Evolutionary conservation across 1,140 invertebrate species (phyloP), one percentile per base, ranked within the genome.

Genomic region (Gerris buenoi): DNA sequence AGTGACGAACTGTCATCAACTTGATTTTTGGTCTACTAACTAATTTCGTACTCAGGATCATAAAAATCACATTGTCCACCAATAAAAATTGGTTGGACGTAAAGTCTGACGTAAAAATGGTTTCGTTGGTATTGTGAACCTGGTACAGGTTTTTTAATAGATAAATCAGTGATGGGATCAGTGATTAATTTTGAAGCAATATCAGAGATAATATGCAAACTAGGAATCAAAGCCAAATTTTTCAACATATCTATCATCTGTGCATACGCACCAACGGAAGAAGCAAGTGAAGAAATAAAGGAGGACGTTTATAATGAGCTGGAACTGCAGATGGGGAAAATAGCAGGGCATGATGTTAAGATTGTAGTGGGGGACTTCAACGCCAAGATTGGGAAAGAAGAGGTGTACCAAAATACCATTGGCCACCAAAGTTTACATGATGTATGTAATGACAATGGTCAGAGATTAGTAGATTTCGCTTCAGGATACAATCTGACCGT

Each of bases 311-410:
- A 70, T 60, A 46, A 63, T 15, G 15, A 33, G 22, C 26, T 70
- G 25, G 68, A 68, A 62, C 58, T 28, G 15, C 23, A 28, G 14
- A 2, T 26, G 18, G 65, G 65, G 61, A n/a, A 15, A 22, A 18
- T 65, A 1, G 61, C 56, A 26, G 10, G 22, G 14, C 13, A 68
- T 23, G 68, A 69, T 58, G 58, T 68, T 22, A 69, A 65, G 15
- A 62, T 69, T 25, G 63, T 70, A 27, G 14, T 70, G 27, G 70
- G 28, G 70, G 68, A 70, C 58, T 56, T 67, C 46, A 46, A 46
- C 18, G 33, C 33, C 33, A 46, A 46, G 18, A 18, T 46, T 46
- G 33, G 23, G 22, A 67, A 60, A 22, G 15, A 60, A 60, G 5
- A 60, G 23, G 58, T 22, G 3, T 60, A 60, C 61, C 15, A 22